A percentile compares a stretch with the other conserved stretches of the same genome.
phyloP scores from a whole-genome alignment of 2,888 invertebrate species.

The Pimpla rufipes region DNA sequence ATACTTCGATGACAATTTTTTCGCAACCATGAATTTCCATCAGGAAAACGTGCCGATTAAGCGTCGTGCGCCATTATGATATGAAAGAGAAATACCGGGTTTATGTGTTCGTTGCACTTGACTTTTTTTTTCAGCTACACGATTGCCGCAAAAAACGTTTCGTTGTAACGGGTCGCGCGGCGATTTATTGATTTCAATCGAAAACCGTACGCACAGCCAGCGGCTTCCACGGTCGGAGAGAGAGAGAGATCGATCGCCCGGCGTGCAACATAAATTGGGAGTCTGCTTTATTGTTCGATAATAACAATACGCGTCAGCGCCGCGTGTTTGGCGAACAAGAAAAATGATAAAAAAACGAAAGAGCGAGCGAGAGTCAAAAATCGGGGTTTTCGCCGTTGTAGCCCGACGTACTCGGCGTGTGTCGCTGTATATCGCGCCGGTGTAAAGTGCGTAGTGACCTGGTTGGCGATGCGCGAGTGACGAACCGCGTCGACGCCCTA shows the following conservation, averaged over 20 bases:
- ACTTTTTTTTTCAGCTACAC: neutral
- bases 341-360: slow-evolving; percentile 6
- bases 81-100: neutral
- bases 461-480: neutral
- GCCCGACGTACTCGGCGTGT: neutral
- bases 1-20: no score
- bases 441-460: slow-evolving; percentile 15
- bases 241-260: neutral
- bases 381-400: neutral
- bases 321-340: neutral
- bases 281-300: slow-evolving; percentile 4
- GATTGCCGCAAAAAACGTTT: neutral
- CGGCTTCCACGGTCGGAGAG: neutral
- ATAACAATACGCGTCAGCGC: slow-evolving; percentile 1
- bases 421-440: neutral
- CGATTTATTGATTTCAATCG: slow-evolving; percentile 20
- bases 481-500: neutral
- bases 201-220: slow-evolving; percentile 4
- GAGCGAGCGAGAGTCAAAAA: no score
- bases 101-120: neutral
- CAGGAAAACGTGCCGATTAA: neutral
- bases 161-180: neutral
- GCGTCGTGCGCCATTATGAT: neutral
- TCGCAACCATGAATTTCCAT: no score
- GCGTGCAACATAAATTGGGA: slow-evolving; percentile 2